Evolutionary conservation across 2,113 vertebrate genomes (phyloP), one percentile per base, ranked within the genome.

Genomic region (Hippocampus guttulatus): DNA sequence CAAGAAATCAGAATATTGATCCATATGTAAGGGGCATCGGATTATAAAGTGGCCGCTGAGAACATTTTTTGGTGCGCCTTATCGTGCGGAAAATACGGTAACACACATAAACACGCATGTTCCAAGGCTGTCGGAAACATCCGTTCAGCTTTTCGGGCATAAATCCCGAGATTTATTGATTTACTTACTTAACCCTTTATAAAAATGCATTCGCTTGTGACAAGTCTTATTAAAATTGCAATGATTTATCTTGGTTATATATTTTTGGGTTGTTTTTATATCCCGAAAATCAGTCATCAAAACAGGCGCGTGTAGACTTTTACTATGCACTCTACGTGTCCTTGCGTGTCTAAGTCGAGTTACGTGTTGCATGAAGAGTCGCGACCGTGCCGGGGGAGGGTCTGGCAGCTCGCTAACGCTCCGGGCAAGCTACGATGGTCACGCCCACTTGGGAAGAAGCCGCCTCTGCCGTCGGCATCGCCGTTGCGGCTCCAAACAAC

Each of bases 361-460:
- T 73, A 47, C 62, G 68, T 20, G 77, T 65, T 55, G 71, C 23
- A 70, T 73, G 27, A 75, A 75, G 80, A 71, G 75, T 74, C 71
- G 74, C 10, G 75, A 65, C 30, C 8, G 33, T 27, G 23, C 74
- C 75, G 67, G 49, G 62, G 72, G 70, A 52, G 70, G 81, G 76
- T 73, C 81, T 80, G 78, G 75, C 81, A 85, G 75, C 79, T 87
- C 73, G 75, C 40, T 74, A 73, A 84, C 82, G 23, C 82, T 78
- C 61, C 82, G 75, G 81, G 83, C 75, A 71, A 49, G 45, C 33
- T 38, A 33, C 61, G 71, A 43, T 12, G 33, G 73, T 82, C 72
- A 80, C 66, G 70, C 80, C 79, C 73, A 74, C 74, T 49, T 57
- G 69, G 69, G n/a, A 66, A 78, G 60, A 41, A 18, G 60, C 77